Evolutionary conservation across 1,140 invertebrate species (phyloP), one percentile per base, ranked within the genome.

Genomic region (Bombus breviceps): DNA sequence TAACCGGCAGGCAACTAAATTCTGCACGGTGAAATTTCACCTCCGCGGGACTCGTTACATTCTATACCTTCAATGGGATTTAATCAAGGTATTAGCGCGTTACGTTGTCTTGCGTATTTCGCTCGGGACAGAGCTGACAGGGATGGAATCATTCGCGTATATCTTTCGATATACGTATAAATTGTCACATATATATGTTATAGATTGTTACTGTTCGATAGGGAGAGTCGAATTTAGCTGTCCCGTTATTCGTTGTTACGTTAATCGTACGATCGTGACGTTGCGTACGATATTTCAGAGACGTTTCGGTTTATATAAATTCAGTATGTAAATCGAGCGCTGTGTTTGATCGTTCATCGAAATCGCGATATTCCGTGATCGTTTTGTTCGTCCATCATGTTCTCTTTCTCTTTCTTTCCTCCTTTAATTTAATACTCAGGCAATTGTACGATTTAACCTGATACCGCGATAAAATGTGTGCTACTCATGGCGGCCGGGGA

Each of bases 51-150:
- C 75, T 59, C 64, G 66, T 84, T 71, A 34, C 66, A 62, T 18
- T 57, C 75, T 59, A 32, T 80, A 25, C 76, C 41, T 64, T 80
- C 83, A 79, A 84, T 84, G 53, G 66, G 83, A 84, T 80, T 79
- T 84, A 79, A 72, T 62, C 76, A 69, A 66, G 74, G 47, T 69
- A 77, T 77, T 83, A 77, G 22, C 43, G 37, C 18, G 73, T 41
- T 69, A 69, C 22, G 34, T 53, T 39, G 25, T 32, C 53, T 77
- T 34, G 57, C 28, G 59, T n/a, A 62, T n/a, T 62, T 62, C 74
- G 74, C 25, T 25, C 5, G 73, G 15, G 32, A 53, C 47, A 74
- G 8, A 25, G 47, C 47, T 8, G 47, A 75, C 22, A 15, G 25
- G 2, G 4, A 15, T 3, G 47, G 18, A 22, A 53, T 53, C 47